Evolutionary conservation across 2,113 vertebrate species (phyloP).

Genomic region (Hepsetus odoe): DNA sequence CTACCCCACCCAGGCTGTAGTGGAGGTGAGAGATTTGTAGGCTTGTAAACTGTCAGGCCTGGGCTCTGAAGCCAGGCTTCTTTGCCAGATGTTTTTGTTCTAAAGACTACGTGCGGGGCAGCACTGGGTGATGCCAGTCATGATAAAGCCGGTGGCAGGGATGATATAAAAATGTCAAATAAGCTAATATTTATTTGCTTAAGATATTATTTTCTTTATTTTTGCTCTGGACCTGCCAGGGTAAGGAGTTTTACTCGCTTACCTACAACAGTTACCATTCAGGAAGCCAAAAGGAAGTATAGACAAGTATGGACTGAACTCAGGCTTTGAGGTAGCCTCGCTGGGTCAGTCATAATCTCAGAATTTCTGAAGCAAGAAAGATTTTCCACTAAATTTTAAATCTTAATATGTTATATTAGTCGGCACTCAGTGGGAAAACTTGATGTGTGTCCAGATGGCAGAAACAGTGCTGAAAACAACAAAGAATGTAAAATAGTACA

Average conservation of each 20-base stretch:
- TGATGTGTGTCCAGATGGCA: slow-evolving; percentile 44
- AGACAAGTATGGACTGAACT: too few species aligned
- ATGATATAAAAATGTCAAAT: slow-evolving; percentile 60
- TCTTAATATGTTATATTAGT: too few species aligned
- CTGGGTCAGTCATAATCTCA: too few species aligned
- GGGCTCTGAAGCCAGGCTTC: slow-evolving; percentile 41
- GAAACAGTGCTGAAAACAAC: slow-evolving; percentile 59
- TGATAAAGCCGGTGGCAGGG: slow-evolving; percentile 56
- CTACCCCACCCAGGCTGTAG: slow-evolving; percentile 41
- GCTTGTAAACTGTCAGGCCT: slow-evolving; percentile 55
- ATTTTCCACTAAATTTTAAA: too few species aligned
- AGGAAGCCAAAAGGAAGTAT: too few species aligned
- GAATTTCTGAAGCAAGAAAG: too few species aligned
- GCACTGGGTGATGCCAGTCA: slow-evolving; percentile 52
- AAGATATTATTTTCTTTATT: not conserved
- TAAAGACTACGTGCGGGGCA: slow-evolving; percentile 53
- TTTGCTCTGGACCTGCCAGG: not conserved
- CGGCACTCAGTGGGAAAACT: not conserved
- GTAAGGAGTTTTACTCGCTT: not conserved
- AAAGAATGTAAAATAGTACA: slow-evolving; percentile 26
- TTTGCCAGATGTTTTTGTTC: slow-evolving; percentile 54
- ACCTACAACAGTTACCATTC: not conserved
- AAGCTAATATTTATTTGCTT: not conserved
- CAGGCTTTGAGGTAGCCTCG: not conserved
- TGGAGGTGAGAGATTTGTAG: slow-evolving; percentile 56